Percentiles rank a stretch among this genome's conserved stretches.
These are phyloP conservation scores for Eulacestoma nigropectus DNA, from an alignment of 2,113 vertebrate species.

Conservation along the genomic window DNA sequence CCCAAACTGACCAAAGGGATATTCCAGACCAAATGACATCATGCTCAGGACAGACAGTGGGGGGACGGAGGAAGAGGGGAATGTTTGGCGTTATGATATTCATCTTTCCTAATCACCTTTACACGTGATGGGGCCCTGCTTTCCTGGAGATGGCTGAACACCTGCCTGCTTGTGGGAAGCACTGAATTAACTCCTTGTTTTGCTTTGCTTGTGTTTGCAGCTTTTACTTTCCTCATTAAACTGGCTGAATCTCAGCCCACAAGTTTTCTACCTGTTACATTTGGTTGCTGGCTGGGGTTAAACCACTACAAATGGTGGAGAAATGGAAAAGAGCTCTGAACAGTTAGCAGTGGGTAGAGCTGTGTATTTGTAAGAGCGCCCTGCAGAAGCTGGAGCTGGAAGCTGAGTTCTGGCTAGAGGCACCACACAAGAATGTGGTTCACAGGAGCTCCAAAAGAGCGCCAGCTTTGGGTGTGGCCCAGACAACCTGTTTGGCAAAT, in stretches of 20 bases:
- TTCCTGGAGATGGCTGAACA: not conserved
- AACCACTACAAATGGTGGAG: not conserved
- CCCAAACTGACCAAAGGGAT: not conserved
- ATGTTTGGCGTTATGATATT: not conserved
- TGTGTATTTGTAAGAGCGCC: not conserved
- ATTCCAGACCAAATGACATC: not conserved
- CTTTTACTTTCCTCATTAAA: not conserved
- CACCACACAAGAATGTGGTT: not conserved
- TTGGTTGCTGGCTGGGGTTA: not conserved
- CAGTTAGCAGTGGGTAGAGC: not conserved
- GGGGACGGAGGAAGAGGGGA: not conserved
- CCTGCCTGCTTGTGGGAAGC: not conserved
- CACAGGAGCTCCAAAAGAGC: not conserved
- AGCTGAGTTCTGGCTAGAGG: not conserved
- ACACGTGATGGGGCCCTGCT: not conserved
- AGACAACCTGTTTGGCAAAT: not conserved
- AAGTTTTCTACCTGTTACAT: not conserved
- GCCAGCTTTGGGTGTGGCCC: not conserved
- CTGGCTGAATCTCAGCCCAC: not conserved
- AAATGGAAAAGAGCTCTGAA: not conserved
- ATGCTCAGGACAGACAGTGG: not conserved
- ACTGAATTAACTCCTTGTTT: not conserved
- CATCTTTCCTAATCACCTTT: accelerated
- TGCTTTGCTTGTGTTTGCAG: not conserved
- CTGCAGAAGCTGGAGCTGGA: not conserved